Conservation (phyloP, 2,113 vertebrate genomes). For the Patagioenas fasciata region DNA sequence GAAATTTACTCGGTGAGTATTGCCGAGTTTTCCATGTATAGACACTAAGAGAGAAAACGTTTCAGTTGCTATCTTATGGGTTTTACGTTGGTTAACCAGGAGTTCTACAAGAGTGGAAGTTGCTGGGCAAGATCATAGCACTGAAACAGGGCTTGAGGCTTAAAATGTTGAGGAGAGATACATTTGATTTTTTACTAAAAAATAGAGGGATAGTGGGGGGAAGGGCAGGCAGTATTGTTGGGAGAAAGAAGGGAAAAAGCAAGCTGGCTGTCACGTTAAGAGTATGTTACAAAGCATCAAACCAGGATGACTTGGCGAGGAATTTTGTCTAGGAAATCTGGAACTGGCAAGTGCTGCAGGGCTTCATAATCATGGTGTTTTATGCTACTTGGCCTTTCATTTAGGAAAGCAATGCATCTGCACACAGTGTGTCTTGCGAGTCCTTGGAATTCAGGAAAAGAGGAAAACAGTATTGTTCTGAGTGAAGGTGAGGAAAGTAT, state of each 20-base stretch:
- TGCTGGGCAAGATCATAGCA: background rate
- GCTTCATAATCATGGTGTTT: fast-evolving
- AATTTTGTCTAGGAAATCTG: background rate
- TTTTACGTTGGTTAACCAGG: background rate
- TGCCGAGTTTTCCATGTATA: background rate
- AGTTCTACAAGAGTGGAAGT: background rate
- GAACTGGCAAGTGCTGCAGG: background rate
- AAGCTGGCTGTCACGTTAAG: background rate
- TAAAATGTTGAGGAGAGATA: background rate
- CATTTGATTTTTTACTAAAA: background rate
- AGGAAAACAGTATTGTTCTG: background rate
- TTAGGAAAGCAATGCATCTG: background rate
- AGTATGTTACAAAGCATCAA: background rate
- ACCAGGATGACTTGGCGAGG: background rate
- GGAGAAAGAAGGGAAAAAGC: too few relatives aligned
- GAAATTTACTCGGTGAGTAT: background rate
- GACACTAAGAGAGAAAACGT: background rate
- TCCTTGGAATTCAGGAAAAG: background rate
- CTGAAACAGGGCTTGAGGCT: background rate
- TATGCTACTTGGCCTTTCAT: background rate
- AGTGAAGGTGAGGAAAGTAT: background rate
- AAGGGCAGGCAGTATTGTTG: too few relatives aligned
- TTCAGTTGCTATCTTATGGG: fast-evolving
- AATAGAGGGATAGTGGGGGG: background rate
- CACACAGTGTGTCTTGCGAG: background rate